These are phyloP conservation scores for Agriopis marginaria DNA, from an alignment of 2,888 invertebrate species.

Conservation along the genomic window DNA sequence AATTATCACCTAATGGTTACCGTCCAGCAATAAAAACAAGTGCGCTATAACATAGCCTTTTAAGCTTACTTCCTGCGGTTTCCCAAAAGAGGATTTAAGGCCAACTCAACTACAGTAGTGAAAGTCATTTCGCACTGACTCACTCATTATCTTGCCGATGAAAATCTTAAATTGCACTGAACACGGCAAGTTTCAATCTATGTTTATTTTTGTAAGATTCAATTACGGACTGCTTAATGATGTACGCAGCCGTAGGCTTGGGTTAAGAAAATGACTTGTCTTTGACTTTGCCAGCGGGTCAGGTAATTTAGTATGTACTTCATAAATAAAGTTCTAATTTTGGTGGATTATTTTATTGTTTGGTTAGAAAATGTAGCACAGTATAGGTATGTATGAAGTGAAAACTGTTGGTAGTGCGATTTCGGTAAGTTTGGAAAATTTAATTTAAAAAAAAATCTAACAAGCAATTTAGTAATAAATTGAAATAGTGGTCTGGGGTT, in stretches of 20 bases:
- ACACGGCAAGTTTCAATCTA: slow-evolving; percentile 69
- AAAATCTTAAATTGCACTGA: slow-evolving; percentile 80
- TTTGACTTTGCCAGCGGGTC: slow-evolving; percentile 52
- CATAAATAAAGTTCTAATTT: slow-evolving; percentile 9
- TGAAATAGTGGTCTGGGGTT: no score
- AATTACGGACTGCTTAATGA: slow-evolving; percentile 74
- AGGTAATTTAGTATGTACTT: slow-evolving; percentile 34
- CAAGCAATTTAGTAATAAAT: no score
- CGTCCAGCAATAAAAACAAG: slow-evolving; percentile 59
- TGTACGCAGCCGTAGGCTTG: slow-evolving; percentile 61
- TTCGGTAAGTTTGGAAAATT: no score
- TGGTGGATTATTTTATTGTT: background rate
- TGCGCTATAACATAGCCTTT: slow-evolving; percentile 53
- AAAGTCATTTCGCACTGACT: slow-evolving; percentile 79
- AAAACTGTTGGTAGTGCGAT: background rate
- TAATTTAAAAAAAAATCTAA: no score
- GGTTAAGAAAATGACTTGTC: slow-evolving; percentile 64
- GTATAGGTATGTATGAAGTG: background rate
- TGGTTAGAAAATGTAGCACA: background rate
- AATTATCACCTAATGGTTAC: slow-evolving; percentile 54
- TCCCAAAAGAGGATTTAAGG: slow-evolving; percentile 78
- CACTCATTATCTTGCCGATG: slow-evolving; percentile 77
- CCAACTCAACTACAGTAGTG: slow-evolving; percentile 72
- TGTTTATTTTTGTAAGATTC: slow-evolving; percentile 80
- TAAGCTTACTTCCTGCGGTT: slow-evolving; percentile 76